Base-by-base conservation (phyloP, 2,888 invertebrate genomes). In the Perizoma flavofasciatum region DNA sequence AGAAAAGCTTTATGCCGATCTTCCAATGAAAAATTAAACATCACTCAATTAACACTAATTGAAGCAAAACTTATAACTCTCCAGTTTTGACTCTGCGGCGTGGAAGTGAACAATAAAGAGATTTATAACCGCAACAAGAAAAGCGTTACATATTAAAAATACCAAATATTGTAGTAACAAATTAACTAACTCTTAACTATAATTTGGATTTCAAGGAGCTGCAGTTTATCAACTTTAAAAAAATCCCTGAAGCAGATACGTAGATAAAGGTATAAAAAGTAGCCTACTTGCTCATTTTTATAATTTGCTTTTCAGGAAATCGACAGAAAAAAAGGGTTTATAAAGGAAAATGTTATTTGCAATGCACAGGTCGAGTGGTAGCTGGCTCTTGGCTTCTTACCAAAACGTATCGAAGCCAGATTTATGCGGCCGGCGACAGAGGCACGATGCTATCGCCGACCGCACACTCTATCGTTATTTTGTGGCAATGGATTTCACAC, bases 331-430 rank as follows among this genome's bases (percentile, higher is more conserved):
- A 52, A 75, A 71, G 66, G 67, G 66, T 67, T 71, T 63, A 78
- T 79, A 78, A 79, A 75, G 72, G 71, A 72, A 78, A 77, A 73
- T 78, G 74, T 77, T 81, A 80, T 80, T 81, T 77, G 67, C 69
- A 69, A 74, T 75, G 51, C 55, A 62, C 75, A 70, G 75, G 77
- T 77, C 73, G 76, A 78, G 77, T 74, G 77, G 73, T 70, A 66
- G 63, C 50, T 61, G 68, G 64, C 70, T 81, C 78, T 90, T 91
- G 91, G 91, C 91, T 83, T 81, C 80, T 83, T 86, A 90, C 91
- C 91, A 90, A 91, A 89, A 88, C 85, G 85, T 88, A 89, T 89
- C 89, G 85, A 89, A 90, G 85, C 84, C 77, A 88, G 89, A 92
- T 92, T 92, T 91, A 91, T 91, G 89, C 85, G 78, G 78, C 72